These are phyloP conservation scores for Synaphobranchus kaupii DNA, from an alignment of 2,797 vertebrate genomes.

Conservation along the genomic window DNA sequence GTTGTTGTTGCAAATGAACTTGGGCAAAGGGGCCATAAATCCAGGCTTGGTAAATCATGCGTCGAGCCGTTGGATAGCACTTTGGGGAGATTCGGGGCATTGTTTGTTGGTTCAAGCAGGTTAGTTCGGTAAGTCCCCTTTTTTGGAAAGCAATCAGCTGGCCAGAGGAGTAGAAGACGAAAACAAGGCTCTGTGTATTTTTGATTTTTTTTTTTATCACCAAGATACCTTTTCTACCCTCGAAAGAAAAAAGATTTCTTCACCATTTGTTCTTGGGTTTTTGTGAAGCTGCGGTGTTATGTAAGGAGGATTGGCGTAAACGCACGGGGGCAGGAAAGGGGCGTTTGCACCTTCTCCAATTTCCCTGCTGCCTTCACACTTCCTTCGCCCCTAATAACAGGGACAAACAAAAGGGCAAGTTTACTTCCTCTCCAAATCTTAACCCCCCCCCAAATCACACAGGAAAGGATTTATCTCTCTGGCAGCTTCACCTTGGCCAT, in stretches of 20 bases:
- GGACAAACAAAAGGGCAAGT: conserved; percentile 43
- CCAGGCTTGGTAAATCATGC: neutral
- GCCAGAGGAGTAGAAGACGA: neutral
- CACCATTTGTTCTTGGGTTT: neutral
- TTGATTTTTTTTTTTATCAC: neutral
- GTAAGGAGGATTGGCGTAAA: neutral
- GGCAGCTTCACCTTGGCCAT: neutral
- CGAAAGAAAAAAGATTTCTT: neutral
- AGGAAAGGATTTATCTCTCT: neutral
- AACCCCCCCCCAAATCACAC: neutral
- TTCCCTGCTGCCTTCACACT: conserved; percentile 55
- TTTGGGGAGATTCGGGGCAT: neutral
- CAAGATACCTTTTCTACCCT: neutral
- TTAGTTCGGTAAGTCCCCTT: neutral
- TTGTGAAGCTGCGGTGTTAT: neutral
- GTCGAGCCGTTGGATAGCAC: neutral
- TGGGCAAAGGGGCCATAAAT: neutral
- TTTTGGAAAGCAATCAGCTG: neutral
- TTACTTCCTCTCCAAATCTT: neutral
- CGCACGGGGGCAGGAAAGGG: neutral
- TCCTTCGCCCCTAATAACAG: conserved; percentile 55
- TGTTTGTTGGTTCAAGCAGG: neutral
- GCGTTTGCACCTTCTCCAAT: neutral
- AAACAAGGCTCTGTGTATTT: neutral
- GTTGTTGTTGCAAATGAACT: neutral